These are phyloP conservation scores for Felis chaus DNA, from an alignment of 2,113 vertebrate genomes.

Conservation along the genomic window DNA sequence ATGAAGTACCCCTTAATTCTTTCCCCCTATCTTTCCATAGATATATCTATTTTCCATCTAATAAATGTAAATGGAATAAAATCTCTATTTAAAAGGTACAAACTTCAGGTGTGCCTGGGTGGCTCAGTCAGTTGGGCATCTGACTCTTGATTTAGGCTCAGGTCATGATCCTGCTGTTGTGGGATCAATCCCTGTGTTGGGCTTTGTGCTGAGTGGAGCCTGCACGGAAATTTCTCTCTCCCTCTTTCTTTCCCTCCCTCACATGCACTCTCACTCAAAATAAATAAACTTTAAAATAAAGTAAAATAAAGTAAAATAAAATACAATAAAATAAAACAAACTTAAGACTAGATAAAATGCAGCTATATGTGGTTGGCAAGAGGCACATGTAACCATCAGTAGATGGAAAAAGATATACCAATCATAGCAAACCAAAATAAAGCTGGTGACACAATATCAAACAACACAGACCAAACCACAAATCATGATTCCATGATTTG, in stretches of 20 bases:
- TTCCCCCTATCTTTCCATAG: not conserved
- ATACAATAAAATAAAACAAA: not conserved
- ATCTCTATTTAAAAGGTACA: not conserved
- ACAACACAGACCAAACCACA: not conserved
- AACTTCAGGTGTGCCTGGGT: not conserved
- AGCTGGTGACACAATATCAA: not conserved
- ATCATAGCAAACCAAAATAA: not conserved
- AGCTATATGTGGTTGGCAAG: not conserved
- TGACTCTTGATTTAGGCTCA: not conserved
- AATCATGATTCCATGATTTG: not conserved
- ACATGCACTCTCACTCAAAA: not conserved
- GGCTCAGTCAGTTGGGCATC: not conserved
- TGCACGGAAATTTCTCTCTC: not conserved
- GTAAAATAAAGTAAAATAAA: not conserved
- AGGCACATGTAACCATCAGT: not conserved
- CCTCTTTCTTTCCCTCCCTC: not conserved
- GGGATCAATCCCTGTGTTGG: too few relatives aligned
- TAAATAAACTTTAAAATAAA: not conserved
- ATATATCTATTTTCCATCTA: not conserved
- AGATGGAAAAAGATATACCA: not conserved
- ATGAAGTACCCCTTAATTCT: not conserved
- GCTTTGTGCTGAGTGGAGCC: not conserved
- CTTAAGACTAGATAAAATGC: not conserved
- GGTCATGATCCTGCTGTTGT: not conserved
- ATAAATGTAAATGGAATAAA: constrained; percentile 18